Base-by-base conservation (phyloP, 2,797 vertebrate species). In the Odontamblyopus rebecca region DNA sequence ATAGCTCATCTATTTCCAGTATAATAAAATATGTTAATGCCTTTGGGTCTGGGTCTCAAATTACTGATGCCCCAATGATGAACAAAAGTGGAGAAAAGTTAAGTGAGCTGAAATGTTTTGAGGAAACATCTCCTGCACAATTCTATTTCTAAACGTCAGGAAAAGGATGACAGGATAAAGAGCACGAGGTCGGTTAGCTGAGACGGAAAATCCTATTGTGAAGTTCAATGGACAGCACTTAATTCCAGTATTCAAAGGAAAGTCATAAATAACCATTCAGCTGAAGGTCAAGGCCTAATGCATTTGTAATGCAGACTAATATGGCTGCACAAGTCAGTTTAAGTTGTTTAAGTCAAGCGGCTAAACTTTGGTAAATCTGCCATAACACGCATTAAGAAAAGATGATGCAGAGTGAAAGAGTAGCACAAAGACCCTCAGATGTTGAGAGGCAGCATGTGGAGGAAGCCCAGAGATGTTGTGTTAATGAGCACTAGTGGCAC, bases 221-320 rank as follows among this genome's bases (percentile, higher is more conserved):
- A 77, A 80, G 64, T 80, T 85, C 68, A 81, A 27, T 72, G 65
- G 80, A 77, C 67, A 73, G 72, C 75, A 64, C 69, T 88, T 71
- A 75, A 78, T 67, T 79, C 81, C 65, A 84, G 75, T 79, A 78
- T 76, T 79, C 64, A 86, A 84, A 84, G 75, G 66, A 51, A 72
- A 70, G 35, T 68, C 60, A 73, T 82, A 70, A 13, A 44, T 57
- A 59, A 1, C 51, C 71, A 62, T 38, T 68, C 64, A 69, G 61
- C n/a, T 8, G 26, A 27, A 54, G 68, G 61, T 77, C 18, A 2
- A 0, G 56, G 19, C 15, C 56, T 67, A 73, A 72, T 71, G 57
- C 63, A 62, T 9, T 67, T 65, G 26, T 19, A 61, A 48, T 48
- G 4, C 44, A 16, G 44, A 16, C 12, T 13, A 48, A 63, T 76